Conservation (phyloP, 2,113 vertebrate species). For the Anhinga rufa region DNA sequence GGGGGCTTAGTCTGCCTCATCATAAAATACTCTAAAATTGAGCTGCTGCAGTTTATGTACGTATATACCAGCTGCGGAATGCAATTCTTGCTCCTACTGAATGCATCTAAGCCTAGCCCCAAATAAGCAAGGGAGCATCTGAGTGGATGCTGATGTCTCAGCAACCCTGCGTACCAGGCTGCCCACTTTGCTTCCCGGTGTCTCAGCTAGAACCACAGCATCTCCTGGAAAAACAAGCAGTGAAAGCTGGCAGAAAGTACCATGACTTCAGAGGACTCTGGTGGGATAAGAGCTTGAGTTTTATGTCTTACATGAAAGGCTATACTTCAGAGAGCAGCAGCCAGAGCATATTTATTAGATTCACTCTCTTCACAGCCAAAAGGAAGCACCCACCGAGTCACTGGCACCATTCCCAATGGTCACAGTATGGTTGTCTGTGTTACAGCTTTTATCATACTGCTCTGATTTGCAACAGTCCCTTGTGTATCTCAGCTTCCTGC, state of each 20-base stretch:
- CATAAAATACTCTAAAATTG: not conserved
- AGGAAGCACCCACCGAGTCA: not conserved
- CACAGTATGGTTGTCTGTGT: not conserved
- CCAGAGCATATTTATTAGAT: not conserved
- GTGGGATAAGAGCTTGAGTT: not conserved
- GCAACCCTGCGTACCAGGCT: not conserved
- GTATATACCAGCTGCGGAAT: not conserved
- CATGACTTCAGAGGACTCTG: not conserved
- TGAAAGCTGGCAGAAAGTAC: not conserved
- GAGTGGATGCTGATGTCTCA: rapidly evolving
- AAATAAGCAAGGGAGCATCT: not conserved
- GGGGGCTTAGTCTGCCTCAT: not conserved
- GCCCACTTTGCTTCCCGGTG: rapidly evolving
- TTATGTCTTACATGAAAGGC: not conserved
- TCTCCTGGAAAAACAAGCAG: not conserved
- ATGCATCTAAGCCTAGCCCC: not conserved
- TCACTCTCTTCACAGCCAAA: not conserved
- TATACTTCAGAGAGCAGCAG: not conserved
- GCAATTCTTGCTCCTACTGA: not conserved
- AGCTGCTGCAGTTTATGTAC: not conserved
- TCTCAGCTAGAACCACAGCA: not conserved
- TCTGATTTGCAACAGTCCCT: not conserved
- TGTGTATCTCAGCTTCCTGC: not conserved
- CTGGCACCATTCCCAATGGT: not conserved
- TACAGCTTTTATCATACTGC: not conserved